Base-by-base conservation (phyloP, 2,888 invertebrate genomes). In the Aphodius granarius region DNA sequence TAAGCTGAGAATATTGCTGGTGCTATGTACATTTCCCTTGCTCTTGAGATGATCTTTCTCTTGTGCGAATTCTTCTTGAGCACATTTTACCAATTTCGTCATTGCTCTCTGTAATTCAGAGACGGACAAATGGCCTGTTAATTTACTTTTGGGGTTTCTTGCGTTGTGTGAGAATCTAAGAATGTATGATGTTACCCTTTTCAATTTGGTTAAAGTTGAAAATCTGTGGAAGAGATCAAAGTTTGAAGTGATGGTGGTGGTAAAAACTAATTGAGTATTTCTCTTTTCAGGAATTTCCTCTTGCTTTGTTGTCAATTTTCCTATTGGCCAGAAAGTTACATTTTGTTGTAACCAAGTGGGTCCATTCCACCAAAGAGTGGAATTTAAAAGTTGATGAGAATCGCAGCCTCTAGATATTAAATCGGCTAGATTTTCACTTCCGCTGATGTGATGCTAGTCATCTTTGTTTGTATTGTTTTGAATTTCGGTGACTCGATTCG, bases 311-410 rank as follows among this genome's bases (percentile, higher is more conserved):
- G 6, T 13, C 9, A 43, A 43, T 43, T 1, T 43, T 9, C 13
- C 13, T 9, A 13, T 9, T 43, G 43, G 43, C 43, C 43, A 43
- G 6, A 9, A 6, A 9, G 6, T 13, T 43, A 9, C 43, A 3
- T 43, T 43, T 43, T 13, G 6, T 43, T 43, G 1, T 2, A 72
- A 65, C 19, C 65, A 73, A 16, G 9, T 13, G 6, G 66, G 73
- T 5, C 73, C 73, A 13, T 23, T 19, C 73, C 66, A 73, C 66
- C 66, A 73, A 9, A 73, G 13, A n/a, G n/a, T n/a, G n/a, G n/a
- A n/a, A n/a, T n/a, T n/a, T n/a, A n/a, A n/a, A n/a, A n/a, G n/a
- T n/a, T n/a, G n/a, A n/a, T n/a, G n/a, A n/a, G n/a, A n/a, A 3
- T 43, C 43, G 43, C 43, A 43, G 21, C 63, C 63, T n/a, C 72